phyloP scores from a whole-genome alignment of 2,113 vertebrate genomes.

The Anguilla japonica region DNA sequence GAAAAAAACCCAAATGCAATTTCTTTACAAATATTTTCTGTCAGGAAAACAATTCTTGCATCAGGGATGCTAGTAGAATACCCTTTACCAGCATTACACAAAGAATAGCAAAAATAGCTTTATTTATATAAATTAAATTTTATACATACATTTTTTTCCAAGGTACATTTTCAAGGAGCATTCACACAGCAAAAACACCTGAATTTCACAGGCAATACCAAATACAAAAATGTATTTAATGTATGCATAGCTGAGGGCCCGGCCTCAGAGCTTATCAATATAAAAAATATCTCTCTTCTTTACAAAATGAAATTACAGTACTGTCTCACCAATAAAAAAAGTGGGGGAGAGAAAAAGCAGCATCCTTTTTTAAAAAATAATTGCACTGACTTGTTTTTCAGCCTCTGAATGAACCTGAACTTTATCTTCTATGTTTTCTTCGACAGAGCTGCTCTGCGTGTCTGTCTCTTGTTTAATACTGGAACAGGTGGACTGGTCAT shows the following conservation, averaged over 20 bases:
- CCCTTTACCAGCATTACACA: conserved; percentile 89
- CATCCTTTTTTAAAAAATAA: conserved; percentile 40
- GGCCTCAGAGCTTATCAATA: conserved; percentile 76
- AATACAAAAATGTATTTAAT: conserved; percentile 99
- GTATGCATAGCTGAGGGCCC: conserved; percentile 75
- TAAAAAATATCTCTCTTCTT: conserved; percentile 71
- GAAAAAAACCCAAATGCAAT: conserved; percentile 15
- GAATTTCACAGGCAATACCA: conserved; percentile 84
- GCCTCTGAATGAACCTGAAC: conserved; percentile 44
- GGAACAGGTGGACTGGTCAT: conserved; percentile 66
- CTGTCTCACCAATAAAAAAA: conserved; percentile 33
- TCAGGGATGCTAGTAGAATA: conserved; percentile 28
- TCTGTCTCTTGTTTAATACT: conserved; percentile 83
- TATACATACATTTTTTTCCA: conserved; percentile 72
- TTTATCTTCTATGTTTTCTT: conserved; percentile 60
- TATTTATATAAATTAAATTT: conserved; percentile 96
- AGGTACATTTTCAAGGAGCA: conserved; percentile 76
- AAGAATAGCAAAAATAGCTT: conserved; percentile 98
- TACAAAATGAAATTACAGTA: conserved; percentile 47
- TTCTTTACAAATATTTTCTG: conserved; percentile 25
- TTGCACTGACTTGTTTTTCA: conserved; percentile 45
- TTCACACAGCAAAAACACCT: conserved; percentile 83
- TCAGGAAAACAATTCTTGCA: conserved; percentile 15
- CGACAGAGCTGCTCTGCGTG: conserved; percentile 62
- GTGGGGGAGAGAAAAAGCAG: conserved; percentile 21